These are phyloP conservation scores for Poeciliopsis turneri DNA, from an alignment of 2,797 vertebrate genomes.

Conservation along the genomic window DNA sequence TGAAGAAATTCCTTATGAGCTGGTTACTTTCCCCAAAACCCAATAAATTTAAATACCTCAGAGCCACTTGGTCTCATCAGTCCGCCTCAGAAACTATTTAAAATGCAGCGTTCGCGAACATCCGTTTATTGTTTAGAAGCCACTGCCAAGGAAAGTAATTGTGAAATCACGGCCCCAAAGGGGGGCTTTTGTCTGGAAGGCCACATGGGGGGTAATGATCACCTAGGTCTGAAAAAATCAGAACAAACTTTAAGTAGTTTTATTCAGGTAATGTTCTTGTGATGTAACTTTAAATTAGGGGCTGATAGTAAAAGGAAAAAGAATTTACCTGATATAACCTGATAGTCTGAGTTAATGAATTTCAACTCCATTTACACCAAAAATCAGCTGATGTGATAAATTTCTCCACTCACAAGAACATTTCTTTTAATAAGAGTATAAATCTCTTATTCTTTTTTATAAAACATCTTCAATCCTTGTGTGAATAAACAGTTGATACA, in stretches of 20 bases:
- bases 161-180: neutral
- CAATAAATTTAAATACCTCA: neutral
- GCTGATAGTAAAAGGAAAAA: neutral
- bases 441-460: neutral
- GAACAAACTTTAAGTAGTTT: neutral
- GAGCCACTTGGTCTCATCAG: neutral
- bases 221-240: neutral
- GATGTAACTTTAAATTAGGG: neutral
- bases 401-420: neutral
- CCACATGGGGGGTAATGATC: neutral
- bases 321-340: neutral
- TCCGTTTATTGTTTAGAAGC: neutral
- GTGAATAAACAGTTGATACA: too few species aligned
- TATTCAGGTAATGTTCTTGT: neutral
- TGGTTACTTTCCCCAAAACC: neutral
- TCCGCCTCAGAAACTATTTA: neutral
- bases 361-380: neutral
- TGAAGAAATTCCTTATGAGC: neutral
- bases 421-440: neutral
- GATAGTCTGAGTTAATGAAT: neutral
- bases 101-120: neutral
- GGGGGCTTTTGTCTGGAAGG: neutral
- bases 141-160: neutral
- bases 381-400: neutral
- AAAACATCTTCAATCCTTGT: neutral